A percentile compares a stretch with the other conserved stretches of the same genome.
phyloP scores from a whole-genome alignment of 2,797 vertebrate species.

The Halcyon badia region DNA sequence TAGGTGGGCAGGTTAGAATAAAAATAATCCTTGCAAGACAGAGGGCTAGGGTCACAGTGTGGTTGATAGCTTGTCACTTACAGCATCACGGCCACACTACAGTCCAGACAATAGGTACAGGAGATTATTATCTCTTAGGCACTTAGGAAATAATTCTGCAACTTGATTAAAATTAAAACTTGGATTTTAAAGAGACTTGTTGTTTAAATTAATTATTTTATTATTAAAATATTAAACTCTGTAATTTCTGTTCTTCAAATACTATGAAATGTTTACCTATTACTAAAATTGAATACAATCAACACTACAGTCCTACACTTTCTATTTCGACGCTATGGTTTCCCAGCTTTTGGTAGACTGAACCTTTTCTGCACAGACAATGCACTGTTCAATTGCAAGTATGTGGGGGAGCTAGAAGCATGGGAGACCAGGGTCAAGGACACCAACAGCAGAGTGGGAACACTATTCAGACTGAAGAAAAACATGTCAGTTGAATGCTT shows the following conservation, averaged over 20 bases:
- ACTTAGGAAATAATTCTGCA: neutral
- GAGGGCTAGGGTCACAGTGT: neutral
- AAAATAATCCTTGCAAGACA: neutral
- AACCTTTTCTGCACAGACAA: neutral
- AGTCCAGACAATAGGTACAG: neutral
- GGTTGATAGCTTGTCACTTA: neutral
- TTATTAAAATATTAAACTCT: neutral
- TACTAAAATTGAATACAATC: neutral
- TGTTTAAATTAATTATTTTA: neutral
- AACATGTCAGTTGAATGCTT: neutral
- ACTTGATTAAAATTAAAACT: neutral
- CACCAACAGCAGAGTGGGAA: neutral
- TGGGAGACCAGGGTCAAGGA: neutral
- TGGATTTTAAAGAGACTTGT: neutral
- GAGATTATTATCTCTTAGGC: neutral
- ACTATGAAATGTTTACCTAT: neutral
- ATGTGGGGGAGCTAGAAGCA: neutral
- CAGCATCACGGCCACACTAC: accelerated
- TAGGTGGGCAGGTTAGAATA: neutral
- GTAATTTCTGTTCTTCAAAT: neutral
- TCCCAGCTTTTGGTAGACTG: neutral
- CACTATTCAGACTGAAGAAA: neutral
- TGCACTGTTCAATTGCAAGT: neutral
- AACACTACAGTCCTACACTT: neutral
- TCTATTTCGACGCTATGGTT: neutral